phyloP scores from a whole-genome alignment of 2,888 invertebrate genomes.

The Tetragonula carbonaria region DNA sequence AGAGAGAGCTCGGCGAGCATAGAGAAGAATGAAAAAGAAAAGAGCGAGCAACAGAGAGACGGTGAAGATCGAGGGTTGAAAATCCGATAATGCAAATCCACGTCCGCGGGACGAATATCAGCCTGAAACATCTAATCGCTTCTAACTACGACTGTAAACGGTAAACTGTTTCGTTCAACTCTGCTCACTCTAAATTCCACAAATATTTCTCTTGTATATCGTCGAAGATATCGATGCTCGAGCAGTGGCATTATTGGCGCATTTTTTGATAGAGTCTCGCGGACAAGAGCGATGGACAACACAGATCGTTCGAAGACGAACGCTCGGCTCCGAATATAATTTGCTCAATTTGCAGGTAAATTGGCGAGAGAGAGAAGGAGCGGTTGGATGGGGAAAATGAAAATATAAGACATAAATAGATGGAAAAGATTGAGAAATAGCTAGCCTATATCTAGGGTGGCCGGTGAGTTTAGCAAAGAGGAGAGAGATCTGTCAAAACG shows the following conservation, averaged over 20 bases:
- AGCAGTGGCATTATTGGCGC: neutral
- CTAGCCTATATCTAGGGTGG: too few relatives aligned
- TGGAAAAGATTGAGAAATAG: too few relatives aligned
- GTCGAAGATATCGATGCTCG: conserved; percentile 53
- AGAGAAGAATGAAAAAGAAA: conserved; percentile 1
- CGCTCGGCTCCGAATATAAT: too few relatives aligned
- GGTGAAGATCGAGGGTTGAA: conserved; percentile 37
- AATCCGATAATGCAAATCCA: conserved; percentile 72
- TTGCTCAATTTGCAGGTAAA: too few relatives aligned
- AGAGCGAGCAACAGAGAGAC: neutral
- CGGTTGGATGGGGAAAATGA: too few relatives aligned
- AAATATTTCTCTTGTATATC: conserved; percentile 81
- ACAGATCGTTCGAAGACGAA: too few relatives aligned
- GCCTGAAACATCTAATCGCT: conserved; percentile 70
- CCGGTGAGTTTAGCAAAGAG: too few relatives aligned
- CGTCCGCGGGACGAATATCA: conserved; percentile 58
- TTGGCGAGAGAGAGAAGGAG: too few relatives aligned
- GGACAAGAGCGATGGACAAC: too few relatives aligned
- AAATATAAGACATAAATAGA: too few relatives aligned
- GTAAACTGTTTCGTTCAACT: conserved; percentile 11
- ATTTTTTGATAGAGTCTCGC: too few relatives aligned
- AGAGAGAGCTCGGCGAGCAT: conserved; percentile 66
- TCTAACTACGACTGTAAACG: conserved; percentile 68
- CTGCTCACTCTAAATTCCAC: conserved; percentile 75
- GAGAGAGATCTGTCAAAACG: conserved; percentile 69